phyloP scores from a whole-genome alignment of 2,888 invertebrate genomes.

The Spicauda simplicius region DNA sequence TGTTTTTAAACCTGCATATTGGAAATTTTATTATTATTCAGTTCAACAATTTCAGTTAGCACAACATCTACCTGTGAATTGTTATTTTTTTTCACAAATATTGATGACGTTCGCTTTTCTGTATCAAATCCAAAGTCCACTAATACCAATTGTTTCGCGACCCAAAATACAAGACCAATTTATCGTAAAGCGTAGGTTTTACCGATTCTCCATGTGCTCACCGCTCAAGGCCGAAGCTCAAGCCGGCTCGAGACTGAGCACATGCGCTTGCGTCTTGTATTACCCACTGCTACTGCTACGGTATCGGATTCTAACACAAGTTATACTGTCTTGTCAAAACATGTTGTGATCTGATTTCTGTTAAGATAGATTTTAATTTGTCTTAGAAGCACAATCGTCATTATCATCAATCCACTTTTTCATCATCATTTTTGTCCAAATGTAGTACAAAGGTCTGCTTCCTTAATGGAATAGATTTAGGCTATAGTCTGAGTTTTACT shows the following conservation, averaged over 20 bases:
- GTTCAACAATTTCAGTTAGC: too few relatives aligned
- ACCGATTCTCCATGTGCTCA: constrained; percentile 22
- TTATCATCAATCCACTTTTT: neutral
- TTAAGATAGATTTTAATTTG: neutral
- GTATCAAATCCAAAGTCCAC: constrained; percentile 21
- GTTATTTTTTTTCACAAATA: neutral
- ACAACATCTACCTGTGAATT: neutral
- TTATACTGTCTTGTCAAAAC: neutral
- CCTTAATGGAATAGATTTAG: too few relatives aligned
- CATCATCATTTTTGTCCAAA: too few relatives aligned
- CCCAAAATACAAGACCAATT: constrained; percentile 32
- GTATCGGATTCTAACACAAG: neutral
- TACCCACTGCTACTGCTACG: neutral
- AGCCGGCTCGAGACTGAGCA: neutral
- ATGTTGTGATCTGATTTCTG: neutral
- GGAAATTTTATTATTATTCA: too few relatives aligned
- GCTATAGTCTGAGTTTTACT: too few relatives aligned
- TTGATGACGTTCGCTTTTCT: neutral
- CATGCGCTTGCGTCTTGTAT: neutral
- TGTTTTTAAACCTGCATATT: too few relatives aligned
- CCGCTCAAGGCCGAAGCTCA: constrained; percentile 11
- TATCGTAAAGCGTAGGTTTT: constrained; percentile 31
- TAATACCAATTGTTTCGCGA: constrained; percentile 25
- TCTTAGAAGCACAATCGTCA: too few relatives aligned
- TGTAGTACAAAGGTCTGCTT: too few relatives aligned